Percentiles rank a stretch among this genome's conserved stretches.
These are phyloP conservation scores for Tillus elongatus DNA, from an alignment of 2,888 invertebrate species.

Conservation along the genomic window DNA sequence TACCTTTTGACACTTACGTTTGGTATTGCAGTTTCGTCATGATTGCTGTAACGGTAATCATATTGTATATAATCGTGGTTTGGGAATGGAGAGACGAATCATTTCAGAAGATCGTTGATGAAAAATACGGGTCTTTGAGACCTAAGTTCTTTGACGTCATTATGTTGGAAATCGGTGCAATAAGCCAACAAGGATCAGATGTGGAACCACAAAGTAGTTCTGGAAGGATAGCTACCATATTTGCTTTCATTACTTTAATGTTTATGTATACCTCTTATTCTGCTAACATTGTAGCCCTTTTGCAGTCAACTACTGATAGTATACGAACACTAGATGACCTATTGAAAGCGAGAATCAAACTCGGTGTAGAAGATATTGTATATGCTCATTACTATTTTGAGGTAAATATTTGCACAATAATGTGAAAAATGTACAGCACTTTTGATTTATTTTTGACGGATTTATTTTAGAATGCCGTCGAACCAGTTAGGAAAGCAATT, in stretches of 20 bases:
- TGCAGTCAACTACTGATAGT: slow-evolving; percentile 51
- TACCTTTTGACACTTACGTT: slow-evolving; percentile 54
- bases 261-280: slow-evolving; percentile 55
- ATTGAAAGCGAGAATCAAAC: slow-evolving; percentile 46
- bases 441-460: too few species aligned
- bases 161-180: slow-evolving; percentile 39
- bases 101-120: slow-evolving; percentile 8
- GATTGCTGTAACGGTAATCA: slow-evolving; percentile 26
- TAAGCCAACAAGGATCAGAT: slow-evolving; percentile 42
- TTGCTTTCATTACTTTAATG: slow-evolving; percentile 38
- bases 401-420: slow-evolving; percentile 45
- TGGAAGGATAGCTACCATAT: slow-evolving; percentile 37
- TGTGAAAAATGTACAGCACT: too few species aligned
- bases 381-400: slow-evolving; percentile 49
- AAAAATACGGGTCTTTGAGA: slow-evolving; percentile 5
- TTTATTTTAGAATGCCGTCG: slow-evolving; percentile 50
- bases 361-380: slow-evolving; percentile 52
- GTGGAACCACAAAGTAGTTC: slow-evolving; percentile 37
- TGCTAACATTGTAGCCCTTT: slow-evolving; percentile 55
- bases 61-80: slow-evolving; percentile 9
- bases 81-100: slow-evolving; percentile 14
- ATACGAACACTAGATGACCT: slow-evolving; percentile 48
- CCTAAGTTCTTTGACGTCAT: slow-evolving; percentile 22
- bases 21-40: slow-evolving; percentile 52
- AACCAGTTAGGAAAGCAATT: slow-evolving; percentile 51